Conservation (phyloP, 2,888 invertebrate genomes). For the Romanomermis culicivorax region DNA sequence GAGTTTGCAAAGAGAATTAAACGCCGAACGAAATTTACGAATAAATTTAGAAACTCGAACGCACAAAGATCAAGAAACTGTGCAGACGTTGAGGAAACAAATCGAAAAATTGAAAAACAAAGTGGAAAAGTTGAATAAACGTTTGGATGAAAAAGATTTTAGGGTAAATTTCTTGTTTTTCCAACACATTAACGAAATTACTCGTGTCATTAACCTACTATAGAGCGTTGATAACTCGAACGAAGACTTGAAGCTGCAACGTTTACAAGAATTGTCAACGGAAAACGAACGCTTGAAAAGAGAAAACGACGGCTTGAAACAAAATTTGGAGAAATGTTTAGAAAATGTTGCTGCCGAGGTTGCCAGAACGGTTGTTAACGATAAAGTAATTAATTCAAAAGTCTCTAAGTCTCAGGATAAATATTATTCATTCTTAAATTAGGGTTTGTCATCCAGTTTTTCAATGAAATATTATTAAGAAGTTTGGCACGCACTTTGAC, state of each 20-base stretch:
- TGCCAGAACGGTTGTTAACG: background rate
- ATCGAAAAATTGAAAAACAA: too few relatives aligned
- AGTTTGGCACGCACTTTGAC: too few relatives aligned
- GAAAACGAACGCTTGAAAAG: background rate
- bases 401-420: too few relatives aligned
- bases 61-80: background rate
- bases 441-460: too few relatives aligned
- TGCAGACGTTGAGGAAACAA: background rate
- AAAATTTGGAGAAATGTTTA: background rate
- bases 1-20: conserved; percentile 4
- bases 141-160: too few relatives aligned
- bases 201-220: too few relatives aligned
- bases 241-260: background rate
- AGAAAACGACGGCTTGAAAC: background rate
- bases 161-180: too few relatives aligned
- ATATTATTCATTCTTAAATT: too few relatives aligned
- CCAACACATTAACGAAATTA: background rate
- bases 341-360: conserved; percentile 4
- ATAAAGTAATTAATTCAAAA: too few relatives aligned
- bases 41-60: background rate
- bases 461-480: too few relatives aligned
- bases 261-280: background rate
- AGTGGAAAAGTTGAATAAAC: too few relatives aligned
- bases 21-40: conserved; percentile 1
- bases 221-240: too few relatives aligned